Base-by-base conservation (phyloP, 2,113 vertebrate species). In the Phylloscopus trochilus region DNA sequence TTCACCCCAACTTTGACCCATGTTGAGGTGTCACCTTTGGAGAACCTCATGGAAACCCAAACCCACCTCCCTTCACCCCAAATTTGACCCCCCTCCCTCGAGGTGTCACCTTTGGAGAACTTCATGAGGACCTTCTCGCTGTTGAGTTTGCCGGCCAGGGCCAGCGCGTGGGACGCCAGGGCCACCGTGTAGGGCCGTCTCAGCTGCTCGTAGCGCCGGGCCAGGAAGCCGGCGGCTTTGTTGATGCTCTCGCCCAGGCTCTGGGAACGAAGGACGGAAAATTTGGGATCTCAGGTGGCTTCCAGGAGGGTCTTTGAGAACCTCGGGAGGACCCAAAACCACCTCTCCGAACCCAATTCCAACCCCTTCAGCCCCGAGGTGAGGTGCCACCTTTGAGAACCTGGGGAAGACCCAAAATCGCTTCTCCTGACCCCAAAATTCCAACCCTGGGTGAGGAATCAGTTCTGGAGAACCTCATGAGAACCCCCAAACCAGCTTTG, bases 101-200 rank as follows among this genome's bases (percentile, higher is more conserved):
- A 23, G 56, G 21, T 8, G 56, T 67, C 80, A 99, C 98, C 98
- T 97, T 63, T 96, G 51, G 98, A 98, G 15, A 56, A 17, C 59
- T 41, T 98, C 58, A 97, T 97, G 84, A 96, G 95, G 26, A 97
- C 15, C 64, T 46, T 92, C 22, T 64, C 26, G 1, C 21, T 90
- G 1, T 89, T 97, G 83, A 68, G 97, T 49, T 79, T 98, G 70
- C 74, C 92, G 3, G 95, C 7, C 67, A 98, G 95, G 85, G 98
- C 98, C 91, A 99, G 86, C 21, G 99, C 99, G 0, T 99, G 99
- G 47, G 98, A 98, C 3, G 98, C 43, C 43, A 99, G 96, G 43
- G 99, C 98, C 51, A 99, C 97, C 0, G 98, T 97, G 74, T 99
- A 99, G 4, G 99, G 97, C 58, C 98, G 98, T n/a, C 22, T 26